These are phyloP conservation scores for Buphagus erythrorhynchus DNA, from an alignment of 2,797 vertebrate species.

Conservation along the genomic window DNA sequence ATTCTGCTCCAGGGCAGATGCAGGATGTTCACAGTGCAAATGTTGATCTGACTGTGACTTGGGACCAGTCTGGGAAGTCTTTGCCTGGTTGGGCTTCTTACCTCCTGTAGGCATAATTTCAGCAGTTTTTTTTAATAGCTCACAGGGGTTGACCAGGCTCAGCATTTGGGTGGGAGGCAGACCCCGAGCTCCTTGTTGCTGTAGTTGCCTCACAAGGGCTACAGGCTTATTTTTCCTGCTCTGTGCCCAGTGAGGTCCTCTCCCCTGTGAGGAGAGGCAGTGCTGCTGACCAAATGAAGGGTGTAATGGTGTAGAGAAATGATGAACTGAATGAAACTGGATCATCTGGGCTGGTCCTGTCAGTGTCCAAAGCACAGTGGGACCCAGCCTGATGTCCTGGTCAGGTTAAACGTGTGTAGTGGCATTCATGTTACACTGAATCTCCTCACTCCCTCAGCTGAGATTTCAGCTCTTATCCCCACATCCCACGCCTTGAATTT, in stretches of 20 bases:
- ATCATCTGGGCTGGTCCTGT: background rate
- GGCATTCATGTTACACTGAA: background rate
- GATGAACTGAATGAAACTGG: background rate
- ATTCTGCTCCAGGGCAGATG: background rate
- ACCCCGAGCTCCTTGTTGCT: background rate
- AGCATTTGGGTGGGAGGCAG: background rate
- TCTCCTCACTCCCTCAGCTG: background rate
- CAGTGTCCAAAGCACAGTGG: background rate
- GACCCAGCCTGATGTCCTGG: background rate
- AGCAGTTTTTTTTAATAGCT: background rate
- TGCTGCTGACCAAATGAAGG: background rate
- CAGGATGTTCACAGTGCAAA: background rate
- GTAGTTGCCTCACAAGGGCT: fast-evolving
- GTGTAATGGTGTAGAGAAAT: background rate
- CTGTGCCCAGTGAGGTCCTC: background rate
- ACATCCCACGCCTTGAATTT: background rate
- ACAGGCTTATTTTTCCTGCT: background rate
- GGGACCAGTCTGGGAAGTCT: background rate
- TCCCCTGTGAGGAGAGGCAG: background rate
- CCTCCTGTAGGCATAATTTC: background rate
- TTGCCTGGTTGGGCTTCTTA: background rate
- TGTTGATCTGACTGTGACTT: background rate
- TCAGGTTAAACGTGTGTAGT: background rate
- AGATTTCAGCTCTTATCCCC: background rate
- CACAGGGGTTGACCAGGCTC: background rate